phyloP scores from a whole-genome alignment of 1,140 invertebrate species.

The Brachionus koreanus region DNA sequence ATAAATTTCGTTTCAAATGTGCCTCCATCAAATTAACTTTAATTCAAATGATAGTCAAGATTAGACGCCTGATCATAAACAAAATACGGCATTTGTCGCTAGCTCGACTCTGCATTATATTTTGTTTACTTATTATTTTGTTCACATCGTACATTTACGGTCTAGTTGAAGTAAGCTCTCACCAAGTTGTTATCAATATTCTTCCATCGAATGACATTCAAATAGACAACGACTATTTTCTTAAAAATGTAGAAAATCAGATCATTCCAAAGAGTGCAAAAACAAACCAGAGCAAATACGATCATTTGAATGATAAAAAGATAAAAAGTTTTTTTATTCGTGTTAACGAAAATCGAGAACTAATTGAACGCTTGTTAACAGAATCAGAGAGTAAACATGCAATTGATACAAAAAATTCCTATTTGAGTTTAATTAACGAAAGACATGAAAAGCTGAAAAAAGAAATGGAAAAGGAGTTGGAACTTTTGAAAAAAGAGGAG shows the following conservation, averaged over 20 bases:
- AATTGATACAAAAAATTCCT: neutral
- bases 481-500: constrained; percentile 29
- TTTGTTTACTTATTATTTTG: neutral
- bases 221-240: neutral
- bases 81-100: constrained; percentile 18
- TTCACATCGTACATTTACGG: constrained; percentile 14
- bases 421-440: neutral
- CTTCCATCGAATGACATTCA: neutral
- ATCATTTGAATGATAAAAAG: neutral
- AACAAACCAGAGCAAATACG: neutral
- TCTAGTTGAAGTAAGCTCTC: constrained; percentile 8
- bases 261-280: neutral
- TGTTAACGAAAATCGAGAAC: neutral
- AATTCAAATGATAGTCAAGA: constrained; percentile 5
- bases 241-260: neutral
- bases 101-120: neutral
- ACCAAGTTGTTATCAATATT: constrained; percentile 9
- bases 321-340: neutral
- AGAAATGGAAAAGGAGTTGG: neutral
- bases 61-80: neutral
- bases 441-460: constrained; percentile 15
- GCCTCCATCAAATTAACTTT: neutral
- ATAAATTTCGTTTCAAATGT: constrained; percentile 12
- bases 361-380: neutral
- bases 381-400: neutral